Evolutionary conservation across 2,113 vertebrate genomes (phyloP).

Genomic region (Burhinus bistriatus): DNA sequence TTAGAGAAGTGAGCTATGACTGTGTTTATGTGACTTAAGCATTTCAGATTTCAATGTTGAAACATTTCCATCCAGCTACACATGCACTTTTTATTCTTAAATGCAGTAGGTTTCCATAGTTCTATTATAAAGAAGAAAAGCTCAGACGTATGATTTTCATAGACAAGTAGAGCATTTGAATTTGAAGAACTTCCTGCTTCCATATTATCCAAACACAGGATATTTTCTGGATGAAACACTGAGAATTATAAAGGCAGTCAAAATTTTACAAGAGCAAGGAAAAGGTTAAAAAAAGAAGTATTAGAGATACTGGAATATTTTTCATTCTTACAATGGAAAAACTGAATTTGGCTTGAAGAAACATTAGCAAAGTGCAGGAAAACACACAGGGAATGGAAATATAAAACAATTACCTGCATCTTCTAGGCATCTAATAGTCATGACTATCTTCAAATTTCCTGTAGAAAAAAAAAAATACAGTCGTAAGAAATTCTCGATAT

Average conservation of each 20-base stretch:
- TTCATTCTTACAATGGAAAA: neutral
- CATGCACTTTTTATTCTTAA: neutral
- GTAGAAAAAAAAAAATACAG: constrained; percentile 1
- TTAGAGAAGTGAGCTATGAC: neutral
- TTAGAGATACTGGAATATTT: neutral
- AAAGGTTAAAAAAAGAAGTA: neutral
- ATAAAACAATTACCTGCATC: constrained; percentile 71
- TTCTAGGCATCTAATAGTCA: constrained; percentile 63
- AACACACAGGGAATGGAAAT: neutral
- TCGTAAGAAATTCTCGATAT: neutral
- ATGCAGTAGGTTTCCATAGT: neutral
- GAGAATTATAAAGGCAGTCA: neutral
- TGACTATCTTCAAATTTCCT: constrained; percentile 72
- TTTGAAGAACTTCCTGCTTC: neutral
- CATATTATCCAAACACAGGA: neutral
- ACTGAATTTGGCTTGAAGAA: neutral
- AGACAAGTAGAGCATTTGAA: neutral
- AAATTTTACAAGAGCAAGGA: neutral
- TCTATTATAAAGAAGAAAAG: neutral
- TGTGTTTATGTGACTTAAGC: neutral
- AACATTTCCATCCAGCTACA: neutral
- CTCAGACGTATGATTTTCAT: neutral
- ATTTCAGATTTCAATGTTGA: neutral
- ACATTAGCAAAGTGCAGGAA: neutral
- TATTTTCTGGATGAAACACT: neutral